A percentile compares a stretch with the other conserved stretches of the same genome.
Conservation (phyloP, 2,113 vertebrate genomes). For the Gymnocephalus cernua region DNA sequence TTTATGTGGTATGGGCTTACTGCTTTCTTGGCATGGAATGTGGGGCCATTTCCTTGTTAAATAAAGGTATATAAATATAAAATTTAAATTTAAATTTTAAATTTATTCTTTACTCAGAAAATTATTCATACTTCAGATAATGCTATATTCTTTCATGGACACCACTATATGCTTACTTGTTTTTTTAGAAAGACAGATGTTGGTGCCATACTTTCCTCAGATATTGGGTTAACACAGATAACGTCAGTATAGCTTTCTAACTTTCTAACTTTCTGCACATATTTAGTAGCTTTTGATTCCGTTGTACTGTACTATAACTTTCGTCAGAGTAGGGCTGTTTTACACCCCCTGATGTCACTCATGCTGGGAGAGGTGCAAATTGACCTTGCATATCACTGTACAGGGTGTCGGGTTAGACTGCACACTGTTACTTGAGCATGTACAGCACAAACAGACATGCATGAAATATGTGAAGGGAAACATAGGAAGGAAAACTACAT, state of each 20-base stretch:
- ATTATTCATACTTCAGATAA: neutral
- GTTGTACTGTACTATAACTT: constrained; percentile 9
- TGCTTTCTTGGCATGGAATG: no score
- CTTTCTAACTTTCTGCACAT: neutral
- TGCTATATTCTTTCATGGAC: neutral
- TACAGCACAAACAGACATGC: constrained; percentile 75
- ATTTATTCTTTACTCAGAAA: no score
- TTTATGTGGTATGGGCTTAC: no score
- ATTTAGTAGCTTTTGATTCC: neutral
- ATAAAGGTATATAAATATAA: no score
- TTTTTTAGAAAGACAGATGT: neutral
- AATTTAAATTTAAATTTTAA: no score
- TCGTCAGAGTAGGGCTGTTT: constrained; percentile 37
- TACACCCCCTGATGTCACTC: constrained; percentile 47
- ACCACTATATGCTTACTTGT: neutral
- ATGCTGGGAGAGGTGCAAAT: constrained; percentile 64
- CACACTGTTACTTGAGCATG: constrained; percentile 69
- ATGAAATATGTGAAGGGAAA: constrained; percentile 62
- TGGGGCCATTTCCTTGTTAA: no score
- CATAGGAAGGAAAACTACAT: constrained; percentile 36
- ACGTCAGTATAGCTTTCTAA: neutral
- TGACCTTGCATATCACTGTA: constrained; percentile 68
- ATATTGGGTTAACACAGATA: neutral
- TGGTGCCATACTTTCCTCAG: neutral
- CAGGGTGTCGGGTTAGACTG: constrained; percentile 63